Percentiles rank a stretch among this genome's conserved stretches.
Conservation (phyloP, 2,113 vertebrate species). For the Eublepharis macularius region DNA sequence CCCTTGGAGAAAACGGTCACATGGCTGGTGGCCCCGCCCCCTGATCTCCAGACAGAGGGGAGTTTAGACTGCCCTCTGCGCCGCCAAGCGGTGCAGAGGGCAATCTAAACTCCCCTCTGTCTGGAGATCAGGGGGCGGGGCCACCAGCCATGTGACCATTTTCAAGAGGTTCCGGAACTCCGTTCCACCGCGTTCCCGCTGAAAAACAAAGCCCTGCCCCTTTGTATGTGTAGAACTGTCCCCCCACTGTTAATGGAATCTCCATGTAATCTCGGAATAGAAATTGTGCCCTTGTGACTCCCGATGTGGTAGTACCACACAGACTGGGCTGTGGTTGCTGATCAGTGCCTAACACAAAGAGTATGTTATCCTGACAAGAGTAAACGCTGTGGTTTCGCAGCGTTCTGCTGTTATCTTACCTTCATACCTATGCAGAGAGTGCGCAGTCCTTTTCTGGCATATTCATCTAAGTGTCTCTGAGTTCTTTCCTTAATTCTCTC, state of each 20-base stretch:
- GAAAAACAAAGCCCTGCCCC: no score
- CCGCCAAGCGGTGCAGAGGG: no score
- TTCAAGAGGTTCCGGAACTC: no score
- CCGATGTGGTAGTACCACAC: neutral
- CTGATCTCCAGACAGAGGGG: no score
- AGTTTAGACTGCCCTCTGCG: no score
- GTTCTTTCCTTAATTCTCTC: slow-evolving; percentile 78
- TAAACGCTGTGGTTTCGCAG: neutral
- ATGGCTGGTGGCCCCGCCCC: no score
- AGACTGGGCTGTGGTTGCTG: neutral
- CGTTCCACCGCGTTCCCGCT: no score
- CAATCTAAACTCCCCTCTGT: no score
- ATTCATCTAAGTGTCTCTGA: slow-evolving; percentile 87
- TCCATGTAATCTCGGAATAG: neutral
- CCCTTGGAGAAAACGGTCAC: no score
- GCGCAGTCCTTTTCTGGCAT: slow-evolving; percentile 88
- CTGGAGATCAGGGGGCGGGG: no score
- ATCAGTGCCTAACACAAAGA: neutral
- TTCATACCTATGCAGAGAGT: slow-evolving; percentile 93
- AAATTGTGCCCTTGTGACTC: neutral
- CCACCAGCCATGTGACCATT: no score
- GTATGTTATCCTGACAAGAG: neutral
- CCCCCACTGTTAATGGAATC: neutral
- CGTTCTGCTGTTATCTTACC: slow-evolving; percentile 69
- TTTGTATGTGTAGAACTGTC: neutral